Conservation (phyloP, 1,140 invertebrate genomes). For the Aporrectodea caliginosa region DNA sequence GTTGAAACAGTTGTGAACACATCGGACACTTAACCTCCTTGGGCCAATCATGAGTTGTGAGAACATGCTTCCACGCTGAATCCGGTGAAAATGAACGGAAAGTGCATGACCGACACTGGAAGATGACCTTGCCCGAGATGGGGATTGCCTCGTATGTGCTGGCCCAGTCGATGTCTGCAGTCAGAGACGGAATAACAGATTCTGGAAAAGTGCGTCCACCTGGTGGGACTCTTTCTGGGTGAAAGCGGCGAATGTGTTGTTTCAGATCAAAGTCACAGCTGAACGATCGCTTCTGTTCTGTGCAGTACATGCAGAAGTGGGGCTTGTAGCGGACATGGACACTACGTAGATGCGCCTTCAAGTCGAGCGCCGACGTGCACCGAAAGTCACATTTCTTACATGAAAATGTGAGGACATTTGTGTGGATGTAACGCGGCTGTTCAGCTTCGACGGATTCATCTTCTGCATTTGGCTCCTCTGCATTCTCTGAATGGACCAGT, state of each 20-base stretch:
- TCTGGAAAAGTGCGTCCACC: neutral
- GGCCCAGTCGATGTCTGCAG: neutral
- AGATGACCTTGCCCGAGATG: neutral
- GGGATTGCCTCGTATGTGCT: neutral
- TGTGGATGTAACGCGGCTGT: neutral
- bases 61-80: neutral
- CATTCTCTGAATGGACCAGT: conserved; percentile 7
- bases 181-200: neutral
- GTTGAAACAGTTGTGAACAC: neutral
- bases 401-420: neutral
- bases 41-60: conserved; percentile 7
- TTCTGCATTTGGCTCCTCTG: neutral
- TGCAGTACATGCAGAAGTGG: conserved; percentile 5
- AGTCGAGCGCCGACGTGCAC: neutral
- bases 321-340: conserved; percentile 10
- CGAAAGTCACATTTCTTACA: conserved; percentile 15
- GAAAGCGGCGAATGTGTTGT: conserved; percentile 10
- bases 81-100: neutral
- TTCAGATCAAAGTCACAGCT: conserved; percentile 8
- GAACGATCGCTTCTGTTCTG: neutral
- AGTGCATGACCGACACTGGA: conserved; percentile 11
- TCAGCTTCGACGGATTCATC: neutral
- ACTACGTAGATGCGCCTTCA: neutral
- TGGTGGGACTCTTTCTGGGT: neutral
- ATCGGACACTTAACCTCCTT: conserved; percentile 15